Evolutionary conservation across 2,797 vertebrate genomes (phyloP), one percentile per base, ranked within the genome.

Genomic region (Otolemur crassicaudatus): DNA sequence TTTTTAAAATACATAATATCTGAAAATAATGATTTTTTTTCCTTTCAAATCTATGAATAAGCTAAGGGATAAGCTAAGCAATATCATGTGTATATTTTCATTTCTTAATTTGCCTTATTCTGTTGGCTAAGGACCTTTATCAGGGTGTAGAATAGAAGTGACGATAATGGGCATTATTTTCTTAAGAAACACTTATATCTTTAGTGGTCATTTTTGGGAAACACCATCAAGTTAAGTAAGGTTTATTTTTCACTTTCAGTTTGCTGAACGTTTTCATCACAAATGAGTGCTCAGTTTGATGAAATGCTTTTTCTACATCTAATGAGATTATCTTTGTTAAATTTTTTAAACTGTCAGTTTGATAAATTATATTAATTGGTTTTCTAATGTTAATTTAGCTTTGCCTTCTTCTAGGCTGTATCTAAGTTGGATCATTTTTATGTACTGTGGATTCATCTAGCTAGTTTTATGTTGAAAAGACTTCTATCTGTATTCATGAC

Each of bases 341-440:
- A 9, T 72, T 89, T 17, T 25, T 70, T 53, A 53, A 58, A 46
- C 37, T 70, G 49, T 91, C 58, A 69, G 23, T 92, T 13, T 77
- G n/a, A 29, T 95, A 53, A 60, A 69, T 95, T 67, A 25, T 29
- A 63, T 63, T 63, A 63, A 22, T 81, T 87, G 49, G 40, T 79
- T 76, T 80, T 93, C 80, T 93, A 46, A 89, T 85, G 43, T 89
- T 92, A 56, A 72, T 31, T 22, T 43, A 85, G 25, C 85, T 19
- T 65, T 70, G 19, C 73, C 63, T 84, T 89, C 43, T 29, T 46
- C 34, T 46, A 90, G 46, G 9, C 29, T 83, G 1, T 65, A 31
- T 20, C n/a, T 88, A 34, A 77, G 22, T 70, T 84, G 49, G 49
- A 92, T 61, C 27, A 53, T 84, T 89, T 95, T 70, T 79, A 43